phyloP scores from a whole-genome alignment of 2,113 vertebrate genomes.

The Recurvirostra avosetta region DNA sequence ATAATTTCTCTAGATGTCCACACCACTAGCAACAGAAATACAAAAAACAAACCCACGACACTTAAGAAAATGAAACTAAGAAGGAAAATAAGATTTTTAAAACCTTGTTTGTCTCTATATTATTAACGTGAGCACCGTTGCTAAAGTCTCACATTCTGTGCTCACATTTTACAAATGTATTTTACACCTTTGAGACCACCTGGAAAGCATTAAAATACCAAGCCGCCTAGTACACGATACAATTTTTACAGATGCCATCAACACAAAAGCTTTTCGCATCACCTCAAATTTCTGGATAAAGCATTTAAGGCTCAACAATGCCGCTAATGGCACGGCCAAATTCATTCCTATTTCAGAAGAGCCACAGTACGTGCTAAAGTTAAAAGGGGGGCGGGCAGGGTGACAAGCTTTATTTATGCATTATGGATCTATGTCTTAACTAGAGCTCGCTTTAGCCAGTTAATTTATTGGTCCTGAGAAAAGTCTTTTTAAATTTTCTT shows the following conservation, averaged over 20 bases:
- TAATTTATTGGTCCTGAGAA: neutral
- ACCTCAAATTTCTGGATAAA: neutral
- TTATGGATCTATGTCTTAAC: fast-evolving
- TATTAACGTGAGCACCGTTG: neutral
- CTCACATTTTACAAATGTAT: neutral
- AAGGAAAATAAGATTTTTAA: neutral
- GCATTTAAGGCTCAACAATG: neutral
- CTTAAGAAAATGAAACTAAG: fast-evolving
- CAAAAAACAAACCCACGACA: fast-evolving
- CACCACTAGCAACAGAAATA: neutral
- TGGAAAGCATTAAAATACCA: neutral
- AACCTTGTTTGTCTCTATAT: neutral
- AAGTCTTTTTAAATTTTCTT: fast-evolving
- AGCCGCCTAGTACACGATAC: neutral
- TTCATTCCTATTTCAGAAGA: neutral
- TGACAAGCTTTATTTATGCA: neutral
- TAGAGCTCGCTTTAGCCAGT: neutral
- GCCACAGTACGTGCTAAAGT: neutral
- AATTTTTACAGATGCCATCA: neutral
- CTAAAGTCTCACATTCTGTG: neutral
- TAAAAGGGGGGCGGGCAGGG: neutral
- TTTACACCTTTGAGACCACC: neutral
- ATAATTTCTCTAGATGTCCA: neutral
- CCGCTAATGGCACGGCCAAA: neutral
- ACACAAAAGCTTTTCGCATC: neutral